Conservation (phyloP, 2,888 invertebrate species). For the Xanthostigma xanthostigma region DNA sequence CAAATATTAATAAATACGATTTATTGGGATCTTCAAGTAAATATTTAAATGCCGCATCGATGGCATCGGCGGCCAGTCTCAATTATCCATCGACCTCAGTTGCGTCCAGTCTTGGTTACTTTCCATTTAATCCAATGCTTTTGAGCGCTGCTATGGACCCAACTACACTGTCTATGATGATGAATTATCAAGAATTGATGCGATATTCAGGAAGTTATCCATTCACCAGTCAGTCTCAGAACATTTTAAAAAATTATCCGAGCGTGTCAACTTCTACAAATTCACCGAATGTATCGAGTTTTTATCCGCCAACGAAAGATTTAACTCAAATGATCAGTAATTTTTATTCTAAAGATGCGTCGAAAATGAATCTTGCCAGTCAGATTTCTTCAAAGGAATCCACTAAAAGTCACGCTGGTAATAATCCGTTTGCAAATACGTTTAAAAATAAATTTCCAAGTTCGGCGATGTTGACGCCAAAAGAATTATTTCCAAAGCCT, state of each 20-base stretch:
- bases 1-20: conserved; percentile 13
- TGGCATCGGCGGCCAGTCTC: conserved; percentile 15
- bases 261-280: not conserved
- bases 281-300: not conserved
- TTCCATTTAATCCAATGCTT: conserved; percentile 14
- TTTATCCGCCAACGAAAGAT: not conserved
- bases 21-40: conserved; percentile 12
- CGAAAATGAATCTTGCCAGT: too few relatives aligned
- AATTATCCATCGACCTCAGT: not conserved
- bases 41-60: conserved; percentile 17
- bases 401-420: too few relatives aligned
- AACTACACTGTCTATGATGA: conserved; percentile 18
- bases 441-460: too few relatives aligned
- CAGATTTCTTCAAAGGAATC: too few relatives aligned
- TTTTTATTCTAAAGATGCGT: too few relatives aligned
- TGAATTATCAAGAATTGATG: conserved; percentile 28
- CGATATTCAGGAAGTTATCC: conserved; percentile 18
- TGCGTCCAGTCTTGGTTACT: not conserved
- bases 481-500: too few relatives aligned
- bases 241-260: conserved; percentile 3
- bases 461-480: too few relatives aligned
- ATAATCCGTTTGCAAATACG: too few relatives aligned
- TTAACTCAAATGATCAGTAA: not conserved
- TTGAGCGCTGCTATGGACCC: conserved; percentile 21
- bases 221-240: conserved; percentile 14